Conservation (phyloP, 2,888 invertebrate species). For the Ctenicera cuprea region DNA sequence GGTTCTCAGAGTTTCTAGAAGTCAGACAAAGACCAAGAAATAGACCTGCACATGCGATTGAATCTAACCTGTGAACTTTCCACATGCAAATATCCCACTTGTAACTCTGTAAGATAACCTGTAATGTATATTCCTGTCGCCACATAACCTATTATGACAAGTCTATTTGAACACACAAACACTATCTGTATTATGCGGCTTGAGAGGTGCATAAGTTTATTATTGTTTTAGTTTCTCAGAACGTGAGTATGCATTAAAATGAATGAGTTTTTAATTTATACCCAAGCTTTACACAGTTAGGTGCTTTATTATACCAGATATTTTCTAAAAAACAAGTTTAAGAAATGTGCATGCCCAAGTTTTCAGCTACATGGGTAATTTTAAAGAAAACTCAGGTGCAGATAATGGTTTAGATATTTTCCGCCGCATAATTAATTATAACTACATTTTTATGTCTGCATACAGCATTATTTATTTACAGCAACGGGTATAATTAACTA, state of each 20-base stretch:
- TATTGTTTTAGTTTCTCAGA: slow-evolving; percentile 48
- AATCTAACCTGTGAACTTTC: slow-evolving; percentile 60
- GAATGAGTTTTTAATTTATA: slow-evolving; percentile 12
- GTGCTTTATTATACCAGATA: too few species aligned
- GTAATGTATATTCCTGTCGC: slow-evolving; percentile 64
- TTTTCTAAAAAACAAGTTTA: too few species aligned
- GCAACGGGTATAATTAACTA: too few species aligned
- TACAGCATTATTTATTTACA: too few species aligned
- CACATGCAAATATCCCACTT: slow-evolving; percentile 70
- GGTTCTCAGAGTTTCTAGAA: slow-evolving; percentile 52
- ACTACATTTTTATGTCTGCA: too few species aligned
- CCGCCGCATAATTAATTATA: too few species aligned
- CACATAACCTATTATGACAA: slow-evolving; percentile 69
- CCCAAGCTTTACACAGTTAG: too few species aligned
- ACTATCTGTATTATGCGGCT: slow-evolving; percentile 53
- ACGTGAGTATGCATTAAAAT: slow-evolving; percentile 40
- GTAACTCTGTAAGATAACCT: slow-evolving; percentile 66
- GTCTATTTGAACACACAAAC: slow-evolving; percentile 65
- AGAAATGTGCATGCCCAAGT: too few species aligned
- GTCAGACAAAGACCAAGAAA: slow-evolving; percentile 58
- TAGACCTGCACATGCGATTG: slow-evolving; percentile 52
- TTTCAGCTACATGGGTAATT: too few species aligned
- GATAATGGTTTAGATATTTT: too few species aligned
- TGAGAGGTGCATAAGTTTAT: slow-evolving; percentile 50
- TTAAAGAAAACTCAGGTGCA: too few species aligned